Evolutionary conservation across 2,888 invertebrate species (phyloP), one percentile per base, ranked within the genome.

Genomic region (Seira musarum): DNA sequence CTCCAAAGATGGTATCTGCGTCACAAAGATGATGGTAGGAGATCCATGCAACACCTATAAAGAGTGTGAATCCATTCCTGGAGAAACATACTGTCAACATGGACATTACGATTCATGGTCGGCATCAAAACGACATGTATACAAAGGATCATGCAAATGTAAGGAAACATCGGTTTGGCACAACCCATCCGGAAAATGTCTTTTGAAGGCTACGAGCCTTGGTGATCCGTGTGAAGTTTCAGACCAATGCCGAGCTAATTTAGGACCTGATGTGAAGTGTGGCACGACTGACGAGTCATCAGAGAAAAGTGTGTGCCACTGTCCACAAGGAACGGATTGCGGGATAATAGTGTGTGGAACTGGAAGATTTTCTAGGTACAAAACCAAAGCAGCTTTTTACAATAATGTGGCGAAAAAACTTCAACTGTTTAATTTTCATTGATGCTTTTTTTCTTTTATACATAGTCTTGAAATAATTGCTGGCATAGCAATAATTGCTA

Each of bases 281-380:
- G 75, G 57, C 1, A 2, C 53, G 0, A 64, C 67, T 1, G n/a
- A n/a, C n/a, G 65, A 61, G 0, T 65, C 2, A 1, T 1, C 15
- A 13, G 15, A 19, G 1, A 57, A 74, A 21, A 60, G 22, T 1
- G 65, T 77, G 1, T 84, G 83, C 64, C 72, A 84, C 30, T 84
- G 83, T 78, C 83, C 83, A 35, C 1, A 25, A 5, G 83, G 82
- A 35, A 81, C 69, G 65, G 67, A 30, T 17, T 84, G 83, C 49
- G n/a, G 76, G n/a, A n/a, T n/a, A n/a, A n/a, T n/a, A 68, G 46
- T 46, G 57, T n/a, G 71, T 70, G 78, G 19, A 2, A 61, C 71
- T 61, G 57, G 71, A 65, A 68, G 21, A 8, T n/a, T n/a, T n/a
- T n/a, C n/a, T n/a, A n/a, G n/a, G n/a, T n/a, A n/a, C n/a, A n/a